Base-by-base conservation (phyloP, 30 jellyfish, hydroid and myxozoan genomes). In the Sanderia malayensis region DNA sequence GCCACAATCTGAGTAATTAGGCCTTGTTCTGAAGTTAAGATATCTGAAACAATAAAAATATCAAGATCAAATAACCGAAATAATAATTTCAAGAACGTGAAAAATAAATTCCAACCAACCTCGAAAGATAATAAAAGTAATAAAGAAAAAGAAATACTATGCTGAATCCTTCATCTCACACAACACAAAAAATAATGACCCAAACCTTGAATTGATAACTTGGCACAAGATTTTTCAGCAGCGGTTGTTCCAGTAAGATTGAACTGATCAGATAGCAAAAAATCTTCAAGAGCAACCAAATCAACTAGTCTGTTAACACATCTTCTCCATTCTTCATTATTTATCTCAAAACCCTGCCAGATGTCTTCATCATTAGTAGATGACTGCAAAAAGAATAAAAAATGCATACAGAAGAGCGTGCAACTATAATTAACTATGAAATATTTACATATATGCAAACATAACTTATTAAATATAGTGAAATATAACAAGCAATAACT, bases 1-100 rank as follows among this genome's bases (percentile, higher is more conserved):
- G 98, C 96, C 37, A 67, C 93, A 0, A 92, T 84, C 46, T 92
- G 98, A 2, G 96, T 66, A 23, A 92, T 58, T 15, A 89, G 67
- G 30, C 94, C 98, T 30, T 58, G 60, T 1, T 94, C 96, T 13
- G 80, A 91, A 33, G 66, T 84, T 32, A 75, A 32, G 17, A 92
- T 45, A 0, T 85, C 98, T 92, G 53, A 10, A 72, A 32, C 9
- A 29, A 58, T 17, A 29, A 7, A 6, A 3, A n/a, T n/a, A n/a
- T n/a, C n/a, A n/a, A n/a, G n/a, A n/a, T n/a, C n/a, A n/a, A n/a
- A n/a, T n/a, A n/a, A n/a, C n/a, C n/a, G n/a, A n/a, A n/a, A n/a
- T n/a, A n/a, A n/a, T n/a, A n/a, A n/a, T n/a, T n/a, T n/a, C n/a
- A n/a, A n/a, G n/a, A n/a, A n/a, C n/a, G n/a, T n/a, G n/a, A n/a